phyloP scores from a whole-genome alignment of 1,140 invertebrate genomes.

The Drosophila paulistorum region DNA sequence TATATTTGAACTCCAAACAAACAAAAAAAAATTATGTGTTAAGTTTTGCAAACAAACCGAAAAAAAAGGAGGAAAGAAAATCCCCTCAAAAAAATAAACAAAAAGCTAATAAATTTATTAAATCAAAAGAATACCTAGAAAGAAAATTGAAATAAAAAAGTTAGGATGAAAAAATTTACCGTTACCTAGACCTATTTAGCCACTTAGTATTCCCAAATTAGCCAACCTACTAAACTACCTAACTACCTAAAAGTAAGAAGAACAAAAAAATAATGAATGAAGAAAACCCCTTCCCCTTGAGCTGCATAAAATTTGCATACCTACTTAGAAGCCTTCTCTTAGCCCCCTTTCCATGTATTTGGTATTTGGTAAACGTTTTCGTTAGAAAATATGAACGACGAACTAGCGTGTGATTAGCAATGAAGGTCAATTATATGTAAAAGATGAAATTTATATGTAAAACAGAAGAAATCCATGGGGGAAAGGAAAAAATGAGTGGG shows the following conservation, averaged over 20 bases:
- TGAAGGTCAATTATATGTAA: conserved; percentile 82
- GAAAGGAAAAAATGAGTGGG: background rate
- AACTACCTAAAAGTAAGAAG: conserved; percentile 30
- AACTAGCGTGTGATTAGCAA: conserved; percentile 82
- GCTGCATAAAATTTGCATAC: background rate
- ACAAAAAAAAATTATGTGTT: conserved; percentile 18
- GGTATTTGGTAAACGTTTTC: conserved; percentile 31
- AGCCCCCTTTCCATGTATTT: conserved; percentile 9
- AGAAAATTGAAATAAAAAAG: conserved; percentile 19
- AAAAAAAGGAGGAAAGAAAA: background rate
- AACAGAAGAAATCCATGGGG: conserved; percentile 27
- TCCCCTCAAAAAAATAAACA: background rate
- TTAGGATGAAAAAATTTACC: background rate
- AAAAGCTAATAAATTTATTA: conserved; percentile 68
- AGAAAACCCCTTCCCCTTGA: background rate
- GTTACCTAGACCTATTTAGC: conserved; percentile 21
- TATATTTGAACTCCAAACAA: conserved; percentile 29
- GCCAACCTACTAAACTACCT: conserved; percentile 38
- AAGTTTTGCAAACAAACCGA: conserved; percentile 39
- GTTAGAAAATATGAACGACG: conserved; percentile 51
- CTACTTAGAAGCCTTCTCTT: conserved; percentile 7
- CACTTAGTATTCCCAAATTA: conserved; percentile 18
- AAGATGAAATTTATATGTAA: conserved; percentile 63
- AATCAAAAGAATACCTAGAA: conserved; percentile 67
- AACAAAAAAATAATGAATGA: background rate